Conservation (phyloP, 1,140 invertebrate genomes). For the Adelges cooleyi region DNA sequence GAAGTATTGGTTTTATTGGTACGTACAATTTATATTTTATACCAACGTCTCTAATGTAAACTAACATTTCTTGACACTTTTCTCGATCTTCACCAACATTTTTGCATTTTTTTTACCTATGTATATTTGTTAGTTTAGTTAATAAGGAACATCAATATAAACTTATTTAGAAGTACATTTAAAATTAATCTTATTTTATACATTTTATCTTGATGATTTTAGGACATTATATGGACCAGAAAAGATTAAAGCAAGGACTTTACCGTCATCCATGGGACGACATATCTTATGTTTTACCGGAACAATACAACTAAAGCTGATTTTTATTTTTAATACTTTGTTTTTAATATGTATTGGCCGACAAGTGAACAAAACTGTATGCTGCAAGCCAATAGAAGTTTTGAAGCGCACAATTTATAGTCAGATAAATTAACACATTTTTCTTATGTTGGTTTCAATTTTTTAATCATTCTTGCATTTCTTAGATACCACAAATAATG, state of each 20-base stretch:
- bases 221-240: constrained; percentile 98
- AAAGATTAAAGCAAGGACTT: constrained; percentile 93
- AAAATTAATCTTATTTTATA: too few relatives aligned
- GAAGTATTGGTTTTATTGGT: constrained; percentile 98
- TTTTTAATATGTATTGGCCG: constrained; percentile 14
- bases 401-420: constrained; percentile 21
- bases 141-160: too few relatives aligned
- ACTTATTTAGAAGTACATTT: too few relatives aligned
- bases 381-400: constrained; percentile 5
- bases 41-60: too few relatives aligned
- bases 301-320: constrained; percentile 46
- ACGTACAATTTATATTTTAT: constrained; percentile 34
- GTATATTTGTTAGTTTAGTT: too few relatives aligned
- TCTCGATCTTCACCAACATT: not conserved
- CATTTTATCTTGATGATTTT: too few relatives aligned
- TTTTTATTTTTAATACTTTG: not conserved
- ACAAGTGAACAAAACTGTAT: constrained; percentile 21
- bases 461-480: constrained; percentile 1
- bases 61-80: not conserved
- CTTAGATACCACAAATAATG: not conserved
- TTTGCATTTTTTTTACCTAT: not conserved
- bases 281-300: constrained; percentile 93
- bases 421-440: constrained; percentile 14
- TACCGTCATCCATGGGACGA: constrained; percentile 99
- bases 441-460: constrained; percentile 2